Evolutionary conservation across 1,140 invertebrate species (phyloP).

Genomic region (Theocolax elegans): DNA sequence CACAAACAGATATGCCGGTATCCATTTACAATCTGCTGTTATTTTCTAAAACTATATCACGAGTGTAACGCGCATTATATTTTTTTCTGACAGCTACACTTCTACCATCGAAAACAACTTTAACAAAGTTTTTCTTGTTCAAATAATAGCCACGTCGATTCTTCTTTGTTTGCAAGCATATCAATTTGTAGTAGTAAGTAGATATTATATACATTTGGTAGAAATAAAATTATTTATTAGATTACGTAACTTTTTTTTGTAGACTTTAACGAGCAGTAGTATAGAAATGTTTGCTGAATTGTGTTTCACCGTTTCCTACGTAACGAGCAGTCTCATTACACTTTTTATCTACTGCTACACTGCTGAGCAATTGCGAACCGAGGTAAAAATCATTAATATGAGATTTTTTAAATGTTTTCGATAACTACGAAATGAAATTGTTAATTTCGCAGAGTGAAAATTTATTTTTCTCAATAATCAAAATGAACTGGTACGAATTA

Average conservation of each 20-base stretch:
- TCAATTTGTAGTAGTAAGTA: slow-evolving; percentile 44
- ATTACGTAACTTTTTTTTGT: slow-evolving; percentile 1
- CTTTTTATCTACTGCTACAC: slow-evolving; percentile 14
- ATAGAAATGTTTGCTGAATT: neutral
- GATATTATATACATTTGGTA: too few relatives aligned
- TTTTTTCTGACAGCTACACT: too few relatives aligned
- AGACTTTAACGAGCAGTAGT: neutral
- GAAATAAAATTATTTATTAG: too few relatives aligned
- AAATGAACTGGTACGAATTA: slow-evolving; percentile 50
- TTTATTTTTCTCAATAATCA: neutral
- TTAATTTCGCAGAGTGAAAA: neutral
- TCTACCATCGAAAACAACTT: slow-evolving; percentile 59
- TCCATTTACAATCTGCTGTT: too few relatives aligned
- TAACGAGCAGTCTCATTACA: neutral
- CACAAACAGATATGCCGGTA: neutral
- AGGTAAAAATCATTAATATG: too few relatives aligned
- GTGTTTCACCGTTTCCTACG: neutral
- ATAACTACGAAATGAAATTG: too few relatives aligned
- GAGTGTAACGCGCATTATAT: too few relatives aligned
- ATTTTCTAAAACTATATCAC: too few relatives aligned
- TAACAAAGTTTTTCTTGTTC: slow-evolving; percentile 47
- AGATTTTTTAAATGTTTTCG: too few relatives aligned
- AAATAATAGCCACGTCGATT: slow-evolving; percentile 45
- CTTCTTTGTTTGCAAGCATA: slow-evolving; percentile 50
- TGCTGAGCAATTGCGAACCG: neutral